A percentile compares a stretch with the other conserved stretches of the same genome.
Conservation (phyloP, 2,113 vertebrate species). For the Gnathonemus echidnorhynchus region DNA sequence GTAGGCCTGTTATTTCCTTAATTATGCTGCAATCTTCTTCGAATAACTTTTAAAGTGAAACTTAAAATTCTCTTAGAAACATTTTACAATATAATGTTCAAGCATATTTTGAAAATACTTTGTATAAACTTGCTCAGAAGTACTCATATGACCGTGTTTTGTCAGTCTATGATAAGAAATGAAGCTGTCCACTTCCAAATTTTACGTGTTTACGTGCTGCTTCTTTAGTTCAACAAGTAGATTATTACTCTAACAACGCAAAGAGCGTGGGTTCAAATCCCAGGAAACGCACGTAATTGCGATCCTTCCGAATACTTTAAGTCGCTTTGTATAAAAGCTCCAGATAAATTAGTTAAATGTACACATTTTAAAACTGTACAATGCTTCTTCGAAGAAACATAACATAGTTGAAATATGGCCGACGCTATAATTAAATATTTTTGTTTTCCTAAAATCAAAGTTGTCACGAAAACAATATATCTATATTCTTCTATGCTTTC, state of each 20-base stretch:
- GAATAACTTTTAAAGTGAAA: neutral
- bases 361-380: neutral
- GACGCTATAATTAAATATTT: neutral
- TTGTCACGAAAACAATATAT: neutral
- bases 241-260: neutral
- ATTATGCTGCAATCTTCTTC: neutral
- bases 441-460: neutral
- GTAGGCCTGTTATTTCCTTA: neutral
- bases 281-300: neutral
- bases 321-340: neutral
- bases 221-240: neutral
- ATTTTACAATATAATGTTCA: neutral
- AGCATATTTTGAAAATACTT: neutral
- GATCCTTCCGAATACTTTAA: neutral
- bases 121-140: neutral
- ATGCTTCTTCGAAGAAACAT: neutral
- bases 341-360: neutral
- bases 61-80: neutral
- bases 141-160: neutral
- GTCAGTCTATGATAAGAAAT: neutral
- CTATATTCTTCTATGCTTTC: neutral
- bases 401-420: neutral
- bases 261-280: neutral
- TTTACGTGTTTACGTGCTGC: neutral
- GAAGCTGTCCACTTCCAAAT: neutral